These are phyloP conservation scores for Bursaphelenchus okinawaensis DNA, from an alignment of 2,888 invertebrate species.

Conservation along the genomic window DNA sequence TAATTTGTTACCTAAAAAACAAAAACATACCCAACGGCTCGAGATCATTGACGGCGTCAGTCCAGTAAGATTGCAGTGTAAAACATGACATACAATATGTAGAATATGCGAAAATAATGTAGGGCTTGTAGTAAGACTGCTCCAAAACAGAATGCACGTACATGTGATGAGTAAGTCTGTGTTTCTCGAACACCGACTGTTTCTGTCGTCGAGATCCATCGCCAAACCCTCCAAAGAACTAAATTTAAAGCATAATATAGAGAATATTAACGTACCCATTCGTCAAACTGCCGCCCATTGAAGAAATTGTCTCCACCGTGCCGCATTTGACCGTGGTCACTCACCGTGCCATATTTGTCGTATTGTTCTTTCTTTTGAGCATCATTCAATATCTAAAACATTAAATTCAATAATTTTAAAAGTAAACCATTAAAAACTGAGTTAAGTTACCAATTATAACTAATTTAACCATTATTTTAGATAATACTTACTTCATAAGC, in stretches of 20 bases:
- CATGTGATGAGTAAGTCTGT: slow-evolving; percentile 40
- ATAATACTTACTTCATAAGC: slow-evolving; percentile 46
- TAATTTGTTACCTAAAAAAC: neutral
- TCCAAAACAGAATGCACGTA: slow-evolving; percentile 45
- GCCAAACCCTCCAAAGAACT: slow-evolving; percentile 35
- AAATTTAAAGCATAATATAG: slow-evolving; percentile 4
- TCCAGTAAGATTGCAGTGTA: slow-evolving; percentile 59
- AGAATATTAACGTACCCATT: slow-evolving; percentile 31
- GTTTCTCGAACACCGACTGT: slow-evolving; percentile 40
- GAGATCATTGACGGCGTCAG: slow-evolving; percentile 59
- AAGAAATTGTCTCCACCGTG: neutral
- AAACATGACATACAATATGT: slow-evolving; percentile 61
- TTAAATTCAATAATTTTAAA: neutral
- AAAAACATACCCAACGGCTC: slow-evolving; percentile 58
- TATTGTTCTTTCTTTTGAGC: slow-evolving; percentile 36
- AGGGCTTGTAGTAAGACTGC: slow-evolving; percentile 57
- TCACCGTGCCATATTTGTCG: slow-evolving; percentile 50
- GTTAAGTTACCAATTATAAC: neutral
- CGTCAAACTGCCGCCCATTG: slow-evolving; percentile 32
- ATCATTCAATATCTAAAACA: slow-evolving; percentile 25
- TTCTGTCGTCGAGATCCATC: slow-evolving; percentile 31
- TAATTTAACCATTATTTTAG: neutral
- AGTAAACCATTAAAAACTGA: slow-evolving; percentile 5
- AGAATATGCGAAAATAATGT: slow-evolving; percentile 60
- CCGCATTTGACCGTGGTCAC: slow-evolving; percentile 24